Evolutionary conservation across 2,888 invertebrate genomes (phyloP).

Genomic region (Hypomecis atomaria): DNA sequence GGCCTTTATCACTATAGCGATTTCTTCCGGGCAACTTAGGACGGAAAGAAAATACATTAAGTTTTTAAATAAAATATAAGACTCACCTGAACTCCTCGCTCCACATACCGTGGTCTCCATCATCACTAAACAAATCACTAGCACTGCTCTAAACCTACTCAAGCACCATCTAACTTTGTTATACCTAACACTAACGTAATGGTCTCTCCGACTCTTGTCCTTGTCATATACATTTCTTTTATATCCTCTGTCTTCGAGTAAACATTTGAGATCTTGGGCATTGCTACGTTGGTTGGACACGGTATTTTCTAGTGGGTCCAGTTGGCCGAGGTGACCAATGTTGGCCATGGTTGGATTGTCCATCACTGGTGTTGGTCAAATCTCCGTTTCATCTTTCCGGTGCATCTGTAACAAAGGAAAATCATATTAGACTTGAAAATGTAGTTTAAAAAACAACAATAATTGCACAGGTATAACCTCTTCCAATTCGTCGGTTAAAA

Average conservation of each 20-base stretch:
- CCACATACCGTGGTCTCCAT: conserved; percentile 64
- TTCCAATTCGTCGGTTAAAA: too few relatives aligned
- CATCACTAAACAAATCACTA: conserved; percentile 70
- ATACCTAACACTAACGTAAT: conserved; percentile 58
- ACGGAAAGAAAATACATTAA: too few relatives aligned
- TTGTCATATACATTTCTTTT: conserved; percentile 49
- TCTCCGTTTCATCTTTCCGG: conserved; percentile 64
- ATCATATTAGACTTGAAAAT: too few relatives aligned
- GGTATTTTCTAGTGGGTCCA: conserved; percentile 67
- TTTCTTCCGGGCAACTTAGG: too few relatives aligned
- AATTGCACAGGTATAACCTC: too few relatives aligned
- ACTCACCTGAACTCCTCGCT: conserved; percentile 79
- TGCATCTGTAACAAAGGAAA: conserved; percentile 73
- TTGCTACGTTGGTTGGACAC: conserved; percentile 57
- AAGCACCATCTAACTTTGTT: conserved; percentile 70
- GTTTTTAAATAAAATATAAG: not conserved
- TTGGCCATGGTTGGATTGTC: conserved; percentile 58
- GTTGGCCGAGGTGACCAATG: conserved; percentile 45
- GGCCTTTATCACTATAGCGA: too few relatives aligned
- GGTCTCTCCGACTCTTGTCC: conserved; percentile 62
- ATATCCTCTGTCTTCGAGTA: conserved; percentile 79
- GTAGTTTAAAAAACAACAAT: too few relatives aligned
- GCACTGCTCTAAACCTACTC: conserved; percentile 72
- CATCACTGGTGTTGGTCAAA: conserved; percentile 62
- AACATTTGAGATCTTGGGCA: conserved; percentile 74